Conservation (phyloP, 2,113 vertebrate species). For the Sylvilagus bachmani region DNA sequence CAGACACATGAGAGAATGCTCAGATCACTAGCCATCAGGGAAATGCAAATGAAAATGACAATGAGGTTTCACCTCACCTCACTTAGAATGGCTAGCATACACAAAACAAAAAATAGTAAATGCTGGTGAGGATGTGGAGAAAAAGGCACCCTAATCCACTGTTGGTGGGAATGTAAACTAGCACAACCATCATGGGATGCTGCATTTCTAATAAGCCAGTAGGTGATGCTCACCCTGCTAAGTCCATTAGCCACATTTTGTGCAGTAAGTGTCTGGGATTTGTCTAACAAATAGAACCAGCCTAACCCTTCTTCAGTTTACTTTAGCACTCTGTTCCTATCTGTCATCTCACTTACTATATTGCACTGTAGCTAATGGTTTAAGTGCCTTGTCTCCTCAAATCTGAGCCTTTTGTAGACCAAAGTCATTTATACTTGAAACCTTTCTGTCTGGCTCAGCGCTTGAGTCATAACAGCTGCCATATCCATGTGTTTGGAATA, state of each 20-base stretch:
- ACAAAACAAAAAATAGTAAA: no score
- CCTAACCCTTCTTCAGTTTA: neutral
- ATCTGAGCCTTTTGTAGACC: constrained; percentile 32
- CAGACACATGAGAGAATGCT: no score
- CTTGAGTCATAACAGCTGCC: neutral
- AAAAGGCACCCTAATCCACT: no score
- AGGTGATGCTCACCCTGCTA: neutral
- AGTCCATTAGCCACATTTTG: neutral
- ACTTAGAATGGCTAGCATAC: no score
- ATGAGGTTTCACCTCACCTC: no score
- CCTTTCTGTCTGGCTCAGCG: neutral
- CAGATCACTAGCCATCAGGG: no score
- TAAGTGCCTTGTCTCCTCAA: neutral
- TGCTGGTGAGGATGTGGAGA: no score
- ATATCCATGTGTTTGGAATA: neutral
- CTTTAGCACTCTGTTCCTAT: neutral
- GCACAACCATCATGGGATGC: neutral
- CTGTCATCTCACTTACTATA: neutral
- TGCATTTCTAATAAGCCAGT: neutral
- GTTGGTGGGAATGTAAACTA: no score
- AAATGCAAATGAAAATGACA: no score
- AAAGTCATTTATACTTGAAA: constrained; percentile 42
- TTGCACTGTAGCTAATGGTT: neutral
- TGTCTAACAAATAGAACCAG: neutral
- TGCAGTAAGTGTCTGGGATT: neutral